Conservation (phyloP, 2,888 invertebrate species). For the Dynastes grantii region DNA sequence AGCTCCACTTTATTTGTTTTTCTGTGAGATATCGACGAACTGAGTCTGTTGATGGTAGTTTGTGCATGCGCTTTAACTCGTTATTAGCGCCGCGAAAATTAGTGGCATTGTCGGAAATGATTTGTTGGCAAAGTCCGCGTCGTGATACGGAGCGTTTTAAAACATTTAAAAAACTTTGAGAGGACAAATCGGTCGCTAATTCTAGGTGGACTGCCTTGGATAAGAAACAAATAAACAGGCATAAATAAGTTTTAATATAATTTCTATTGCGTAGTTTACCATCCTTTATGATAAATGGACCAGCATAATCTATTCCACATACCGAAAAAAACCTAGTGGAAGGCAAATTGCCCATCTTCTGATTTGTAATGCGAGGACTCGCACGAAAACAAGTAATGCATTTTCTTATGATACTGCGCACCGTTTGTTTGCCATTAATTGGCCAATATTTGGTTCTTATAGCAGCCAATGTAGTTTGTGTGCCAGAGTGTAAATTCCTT, state of each 20-base stretch:
- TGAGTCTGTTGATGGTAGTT: not conserved
- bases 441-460: slow-evolving; percentile 51
- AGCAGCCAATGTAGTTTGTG: slow-evolving; percentile 47
- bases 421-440: slow-evolving; percentile 34
- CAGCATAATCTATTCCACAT: slow-evolving; percentile 60
- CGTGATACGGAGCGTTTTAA: slow-evolving; percentile 54
- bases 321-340: slow-evolving; percentile 57
- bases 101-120: slow-evolving; percentile 55
- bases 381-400: slow-evolving; percentile 49
- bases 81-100: slow-evolving; percentile 54
- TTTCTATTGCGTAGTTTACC: slow-evolving; percentile 52
- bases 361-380: slow-evolving; percentile 36
- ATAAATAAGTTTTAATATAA: slow-evolving; percentile 47
- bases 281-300: slow-evolving; percentile 57
- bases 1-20: slow-evolving; percentile 47
- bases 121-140: slow-evolving; percentile 47
- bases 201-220: slow-evolving; percentile 58
- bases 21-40: not conserved
- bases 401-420: slow-evolving; percentile 41
- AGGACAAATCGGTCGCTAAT: slow-evolving; percentile 53
- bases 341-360: slow-evolving; percentile 61
- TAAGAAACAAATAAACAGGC: slow-evolving; percentile 59
- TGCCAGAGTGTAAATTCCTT: slow-evolving; percentile 50
- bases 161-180: slow-evolving; percentile 53
- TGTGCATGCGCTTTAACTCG: slow-evolving; percentile 46